phyloP scores from a whole-genome alignment of 2,888 invertebrate species.

The Idaea dimidiata region DNA sequence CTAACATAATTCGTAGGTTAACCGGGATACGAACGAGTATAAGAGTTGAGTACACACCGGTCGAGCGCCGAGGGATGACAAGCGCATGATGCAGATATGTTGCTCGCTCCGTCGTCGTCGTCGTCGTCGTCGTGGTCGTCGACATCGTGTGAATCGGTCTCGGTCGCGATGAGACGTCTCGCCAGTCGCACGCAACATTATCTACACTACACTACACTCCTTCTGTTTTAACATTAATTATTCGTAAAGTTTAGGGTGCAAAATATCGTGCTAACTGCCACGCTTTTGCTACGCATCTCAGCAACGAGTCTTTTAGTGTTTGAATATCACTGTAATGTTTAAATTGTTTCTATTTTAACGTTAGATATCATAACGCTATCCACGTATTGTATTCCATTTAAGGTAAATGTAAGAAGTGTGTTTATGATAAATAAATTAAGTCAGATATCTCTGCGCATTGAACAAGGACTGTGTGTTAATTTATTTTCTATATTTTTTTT shows the following conservation, averaged over 20 bases:
- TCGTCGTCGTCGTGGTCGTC: conserved; percentile 11
- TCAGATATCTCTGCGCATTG: conserved; percentile 69
- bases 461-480: conserved; percentile 77
- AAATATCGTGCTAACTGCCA: conserved; percentile 75
- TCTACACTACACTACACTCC: conserved; percentile 54
- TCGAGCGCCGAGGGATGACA: conserved; percentile 56
- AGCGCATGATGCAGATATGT: conserved; percentile 18
- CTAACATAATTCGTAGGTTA: conserved; percentile 72
- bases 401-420: conserved; percentile 71
- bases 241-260: conserved; percentile 67
- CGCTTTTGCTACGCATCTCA: conserved; percentile 74
- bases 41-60: conserved; percentile 30
- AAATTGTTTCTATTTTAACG: conserved; percentile 50
- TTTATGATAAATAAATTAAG: conserved; percentile 64
- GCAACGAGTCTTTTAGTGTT: conserved; percentile 64
- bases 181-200: conserved; percentile 22
- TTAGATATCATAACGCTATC: conserved; percentile 53
- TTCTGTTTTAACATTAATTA: conserved; percentile 60
- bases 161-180: conserved; percentile 20
- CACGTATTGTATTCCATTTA: conserved; percentile 75
- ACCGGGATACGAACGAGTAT: conserved; percentile 49
- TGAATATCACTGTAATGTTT: conserved; percentile 48
- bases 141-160: too few relatives aligned
- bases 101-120: conserved; percentile 25
- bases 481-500: conserved; percentile 69